These are phyloP conservation scores for Actinostola sp. DNA, from an alignment of 92 coral and sea anemone species.

Conservation along the genomic window DNA sequence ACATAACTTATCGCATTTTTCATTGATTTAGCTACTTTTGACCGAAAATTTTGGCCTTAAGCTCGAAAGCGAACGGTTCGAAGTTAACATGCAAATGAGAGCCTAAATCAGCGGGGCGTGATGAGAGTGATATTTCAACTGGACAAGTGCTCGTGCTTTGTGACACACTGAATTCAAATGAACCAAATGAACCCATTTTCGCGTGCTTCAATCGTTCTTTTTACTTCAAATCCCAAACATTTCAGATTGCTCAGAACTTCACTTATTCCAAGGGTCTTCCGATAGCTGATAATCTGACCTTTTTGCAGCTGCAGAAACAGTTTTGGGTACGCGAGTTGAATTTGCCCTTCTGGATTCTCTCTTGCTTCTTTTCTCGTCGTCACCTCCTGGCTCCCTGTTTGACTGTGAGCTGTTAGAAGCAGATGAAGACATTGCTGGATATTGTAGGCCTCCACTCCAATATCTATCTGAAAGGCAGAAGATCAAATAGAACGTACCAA, in stretches of 20 bases:
- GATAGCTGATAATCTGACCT: constrained; percentile 59
- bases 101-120: constrained; percentile 46
- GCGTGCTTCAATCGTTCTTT: background rate
- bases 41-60: background rate
- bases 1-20: constrained; percentile 8
- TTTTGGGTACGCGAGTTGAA: constrained; percentile 74
- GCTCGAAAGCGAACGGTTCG: constrained; percentile 41
- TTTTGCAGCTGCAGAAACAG: constrained; percentile 85
- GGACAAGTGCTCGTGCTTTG: constrained; percentile 40
- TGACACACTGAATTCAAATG: constrained; percentile 25
- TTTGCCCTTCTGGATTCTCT: constrained; percentile 61
- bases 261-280: constrained; percentile 1
- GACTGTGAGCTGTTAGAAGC: constrained; percentile 25
- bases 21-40: constrained; percentile 10
- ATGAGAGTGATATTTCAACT: constrained; percentile 44
- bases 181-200: constrained; percentile 24
- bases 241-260: background rate
- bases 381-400: constrained; percentile 19
- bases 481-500: background rate
- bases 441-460: background rate
- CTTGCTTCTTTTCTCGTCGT: constrained; percentile 24
- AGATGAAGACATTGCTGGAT: constrained; percentile 23
- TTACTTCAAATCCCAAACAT: background rate
- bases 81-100: constrained; percentile 98
- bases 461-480: constrained; percentile 10